Conservation (phyloP, 2,797 vertebrate species). For the Anolis apletophallus region DNA sequence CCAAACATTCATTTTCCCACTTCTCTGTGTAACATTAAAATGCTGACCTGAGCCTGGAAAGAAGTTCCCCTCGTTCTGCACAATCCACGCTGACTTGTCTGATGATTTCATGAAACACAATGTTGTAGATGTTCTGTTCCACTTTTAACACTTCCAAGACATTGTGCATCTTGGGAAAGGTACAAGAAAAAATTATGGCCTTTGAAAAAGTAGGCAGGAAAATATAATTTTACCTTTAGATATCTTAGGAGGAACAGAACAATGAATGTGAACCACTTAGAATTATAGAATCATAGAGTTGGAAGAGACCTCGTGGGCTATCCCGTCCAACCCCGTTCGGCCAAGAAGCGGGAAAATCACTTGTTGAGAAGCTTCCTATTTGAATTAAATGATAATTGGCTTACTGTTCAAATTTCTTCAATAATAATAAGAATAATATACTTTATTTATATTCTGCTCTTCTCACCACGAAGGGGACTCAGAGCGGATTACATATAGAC, state of each 20-base stretch:
- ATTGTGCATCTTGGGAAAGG: slow-evolving; percentile 83
- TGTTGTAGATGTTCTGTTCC: slow-evolving; percentile 92
- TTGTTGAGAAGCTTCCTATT: too few species aligned
- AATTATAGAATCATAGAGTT: too few species aligned
- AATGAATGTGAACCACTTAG: not conserved
- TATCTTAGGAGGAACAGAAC: not conserved
- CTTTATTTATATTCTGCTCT: too few species aligned
- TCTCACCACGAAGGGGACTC: too few species aligned
- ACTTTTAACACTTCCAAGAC: slow-evolving; percentile 83
- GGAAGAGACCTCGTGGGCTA: too few species aligned
- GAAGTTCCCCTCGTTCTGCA: slow-evolving; percentile 88
- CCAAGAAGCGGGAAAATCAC: too few species aligned
- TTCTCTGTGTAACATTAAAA: not conserved
- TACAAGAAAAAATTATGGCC: slow-evolving; percentile 2
- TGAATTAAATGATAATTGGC: too few species aligned
- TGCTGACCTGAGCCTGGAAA: slow-evolving; percentile 89
- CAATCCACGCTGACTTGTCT: slow-evolving; percentile 91
- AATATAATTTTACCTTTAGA: not conserved
- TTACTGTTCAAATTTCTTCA: too few species aligned
- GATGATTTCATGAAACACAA: slow-evolving; percentile 91
- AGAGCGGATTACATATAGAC: too few species aligned
- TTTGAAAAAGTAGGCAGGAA: slow-evolving; percentile 1
- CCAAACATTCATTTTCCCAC: not conserved
- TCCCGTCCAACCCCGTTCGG: too few species aligned
- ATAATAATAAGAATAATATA: too few species aligned